Evolutionary conservation across 2,113 vertebrate species (phyloP).

Genomic region (Lagopus muta): DNA sequence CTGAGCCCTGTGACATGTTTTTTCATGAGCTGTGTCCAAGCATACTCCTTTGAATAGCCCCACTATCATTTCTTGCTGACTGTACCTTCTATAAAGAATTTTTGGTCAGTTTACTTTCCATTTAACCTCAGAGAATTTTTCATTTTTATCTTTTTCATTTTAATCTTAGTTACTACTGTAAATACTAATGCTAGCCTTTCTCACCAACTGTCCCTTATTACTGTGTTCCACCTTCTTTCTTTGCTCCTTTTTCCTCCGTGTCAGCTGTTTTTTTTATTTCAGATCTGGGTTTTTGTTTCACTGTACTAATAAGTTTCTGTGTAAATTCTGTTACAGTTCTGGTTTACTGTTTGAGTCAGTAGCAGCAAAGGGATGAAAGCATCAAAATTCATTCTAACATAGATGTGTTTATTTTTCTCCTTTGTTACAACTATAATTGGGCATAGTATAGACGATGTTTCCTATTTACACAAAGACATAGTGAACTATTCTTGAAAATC

Average conservation of each 20-base stretch:
- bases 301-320: background rate
- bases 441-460: background rate
- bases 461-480: background rate
- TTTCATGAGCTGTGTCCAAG: background rate
- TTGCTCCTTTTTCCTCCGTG: fast-evolving
- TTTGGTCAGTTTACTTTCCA: background rate
- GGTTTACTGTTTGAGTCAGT: background rate
- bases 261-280: background rate
- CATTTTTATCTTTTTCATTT: background rate
- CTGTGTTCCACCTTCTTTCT: background rate
- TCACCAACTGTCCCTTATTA: background rate
- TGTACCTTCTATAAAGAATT: background rate
- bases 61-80: background rate
- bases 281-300: background rate
- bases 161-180: background rate
- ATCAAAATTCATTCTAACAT: background rate
- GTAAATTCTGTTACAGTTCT: background rate
- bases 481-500: background rate
- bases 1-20: fast-evolving
- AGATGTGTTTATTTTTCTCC: background rate
- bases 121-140: background rate
- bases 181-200: background rate
- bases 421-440: background rate
- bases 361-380: fast-evolving
- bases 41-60: background rate